These are phyloP conservation scores for Dissostichus mawsoni DNA, from an alignment of 2,113 vertebrate genomes.

Conservation along the genomic window DNA sequence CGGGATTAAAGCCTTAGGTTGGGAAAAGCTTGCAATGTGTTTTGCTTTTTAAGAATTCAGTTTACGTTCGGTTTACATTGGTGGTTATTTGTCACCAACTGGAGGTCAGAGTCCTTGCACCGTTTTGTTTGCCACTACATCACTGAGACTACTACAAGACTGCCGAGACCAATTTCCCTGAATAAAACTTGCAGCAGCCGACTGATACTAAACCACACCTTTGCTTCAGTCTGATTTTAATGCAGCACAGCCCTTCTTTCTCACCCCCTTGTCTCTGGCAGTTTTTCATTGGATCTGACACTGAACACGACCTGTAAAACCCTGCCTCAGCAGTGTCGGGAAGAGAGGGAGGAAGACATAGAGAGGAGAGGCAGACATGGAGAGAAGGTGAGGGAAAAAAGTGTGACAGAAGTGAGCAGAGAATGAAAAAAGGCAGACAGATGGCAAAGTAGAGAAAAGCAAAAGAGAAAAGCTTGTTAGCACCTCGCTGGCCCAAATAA, in stretches of 20 bases:
- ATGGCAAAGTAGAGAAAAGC: slow-evolving; percentile 48
- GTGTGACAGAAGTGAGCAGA: slow-evolving; percentile 7
- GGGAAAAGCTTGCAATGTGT: background rate
- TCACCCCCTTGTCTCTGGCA: slow-evolving; percentile 56
- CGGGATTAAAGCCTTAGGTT: background rate
- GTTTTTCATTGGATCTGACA: slow-evolving; percentile 72
- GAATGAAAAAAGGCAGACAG: slow-evolving; percentile 30
- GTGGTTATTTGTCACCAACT: slow-evolving; percentile 30
- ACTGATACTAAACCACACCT: slow-evolving; percentile 56
- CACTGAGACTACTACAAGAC: slow-evolving; percentile 1
- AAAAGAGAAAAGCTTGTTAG: slow-evolving; percentile 66
- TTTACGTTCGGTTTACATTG: slow-evolving; percentile 25
- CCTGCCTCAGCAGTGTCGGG: slow-evolving; percentile 64
- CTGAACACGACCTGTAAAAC: slow-evolving; percentile 69
- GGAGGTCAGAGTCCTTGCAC: slow-evolving; percentile 29
- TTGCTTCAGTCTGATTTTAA: slow-evolving; percentile 63
- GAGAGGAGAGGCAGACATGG: slow-evolving; percentile 8
- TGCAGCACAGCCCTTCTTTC: slow-evolving; percentile 46
- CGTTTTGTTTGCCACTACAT: slow-evolving; percentile 50
- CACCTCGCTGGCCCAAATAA: slow-evolving; percentile 77
- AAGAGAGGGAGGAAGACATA: slow-evolving; percentile 15
- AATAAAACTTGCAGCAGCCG: slow-evolving; percentile 28
- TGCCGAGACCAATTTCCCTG: slow-evolving; percentile 25
- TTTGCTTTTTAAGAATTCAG: slow-evolving; percentile 25
- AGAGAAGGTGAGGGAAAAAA: background rate